These are phyloP conservation scores for Catharus fuscescens DNA, from an alignment of 2,113 vertebrate genomes.

Conservation along the genomic window DNA sequence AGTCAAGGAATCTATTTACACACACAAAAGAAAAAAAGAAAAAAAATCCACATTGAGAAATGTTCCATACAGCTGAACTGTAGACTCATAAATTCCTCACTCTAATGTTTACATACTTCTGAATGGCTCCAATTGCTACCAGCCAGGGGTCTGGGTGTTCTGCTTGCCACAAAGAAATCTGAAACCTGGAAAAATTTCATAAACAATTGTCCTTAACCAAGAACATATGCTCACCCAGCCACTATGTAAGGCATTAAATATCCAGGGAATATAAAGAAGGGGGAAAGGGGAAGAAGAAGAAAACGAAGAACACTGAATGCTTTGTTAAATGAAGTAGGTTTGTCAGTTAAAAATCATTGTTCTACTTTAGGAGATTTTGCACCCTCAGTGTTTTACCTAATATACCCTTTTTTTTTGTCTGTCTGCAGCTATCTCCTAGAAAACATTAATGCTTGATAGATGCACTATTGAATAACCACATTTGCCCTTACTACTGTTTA, in stretches of 20 bases:
- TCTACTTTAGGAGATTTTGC: conserved; percentile 7
- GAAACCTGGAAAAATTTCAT: conserved; percentile 68
- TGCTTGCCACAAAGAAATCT: conserved; percentile 64
- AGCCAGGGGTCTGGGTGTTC: conserved; percentile 34
- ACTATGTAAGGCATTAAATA: conserved; percentile 50
- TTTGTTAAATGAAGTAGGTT: conserved; percentile 1
- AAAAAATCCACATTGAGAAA: not conserved
- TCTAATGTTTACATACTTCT: conserved; percentile 63
- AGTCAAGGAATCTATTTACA: conserved; percentile 10
- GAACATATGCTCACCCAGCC: conserved; percentile 60
- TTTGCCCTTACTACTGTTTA: not conserved
- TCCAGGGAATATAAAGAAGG: not conserved
- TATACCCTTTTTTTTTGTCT: conserved; percentile 9
- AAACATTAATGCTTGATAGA: not conserved
- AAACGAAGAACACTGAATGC: conserved; percentile 5
- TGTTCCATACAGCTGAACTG: conserved; percentile 7
- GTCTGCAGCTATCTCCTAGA: not conserved
- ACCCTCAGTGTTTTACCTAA: not conserved
- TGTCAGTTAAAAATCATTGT: not conserved
- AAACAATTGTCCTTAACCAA: conserved; percentile 72
- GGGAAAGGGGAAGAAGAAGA: not conserved
- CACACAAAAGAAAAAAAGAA: not conserved
- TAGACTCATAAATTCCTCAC: conserved; percentile 62
- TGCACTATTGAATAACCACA: not conserved
- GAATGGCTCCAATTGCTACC: conserved; percentile 58